Base-by-base conservation (phyloP, 1,140 invertebrate genomes). In the Leptopilina boulardi region DNA sequence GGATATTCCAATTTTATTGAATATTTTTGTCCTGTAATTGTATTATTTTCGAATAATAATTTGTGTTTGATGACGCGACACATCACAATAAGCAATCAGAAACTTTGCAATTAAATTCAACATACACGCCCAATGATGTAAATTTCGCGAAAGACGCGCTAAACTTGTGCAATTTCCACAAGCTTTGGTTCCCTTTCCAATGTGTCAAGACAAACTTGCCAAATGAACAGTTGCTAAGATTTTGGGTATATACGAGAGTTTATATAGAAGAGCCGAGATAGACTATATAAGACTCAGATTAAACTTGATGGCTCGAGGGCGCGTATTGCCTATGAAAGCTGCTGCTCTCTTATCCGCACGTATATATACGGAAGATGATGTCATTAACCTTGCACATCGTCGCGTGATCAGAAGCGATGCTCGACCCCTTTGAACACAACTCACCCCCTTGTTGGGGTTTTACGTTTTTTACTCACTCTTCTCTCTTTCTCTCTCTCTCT, bases 321-420 rank as follows among this genome's bases (percentile, higher is more conserved):
- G n/a, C 47, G 0, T 18, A 51, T 51, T 18, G 13, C 47, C 47
- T 18, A 51, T 51, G 47, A 51, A 51, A 51, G 47, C 47, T 51
- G n/a, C 34, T 9, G 5, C 3, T 38, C 47, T 51, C 47, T 51
- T 51, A 51, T 51, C 47, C 47, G n/a, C n/a, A 51, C 47, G 47
- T 18, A 51, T 4, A 51, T 18, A 51, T 4, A 51, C 47, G 47
- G 47, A 51, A 51, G 47, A 51, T n/a, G 47, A 59, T 59, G 56
- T 59, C 56, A 59, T 59, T 59, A 59, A 59, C 56, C 56, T 26
- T 26, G 54, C 10, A 56, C 54, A 59, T 59, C 21, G 56, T 26
- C 21, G 21, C 56, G 10, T 59, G 56, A 59, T 59, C 56, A 59
- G 56, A 59, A 59, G 21, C 54, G 54, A 11, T 23, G 9, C 19